These are phyloP conservation scores for Elegia similella DNA, from an alignment of 2,888 invertebrate genomes.

Conservation along the genomic window DNA sequence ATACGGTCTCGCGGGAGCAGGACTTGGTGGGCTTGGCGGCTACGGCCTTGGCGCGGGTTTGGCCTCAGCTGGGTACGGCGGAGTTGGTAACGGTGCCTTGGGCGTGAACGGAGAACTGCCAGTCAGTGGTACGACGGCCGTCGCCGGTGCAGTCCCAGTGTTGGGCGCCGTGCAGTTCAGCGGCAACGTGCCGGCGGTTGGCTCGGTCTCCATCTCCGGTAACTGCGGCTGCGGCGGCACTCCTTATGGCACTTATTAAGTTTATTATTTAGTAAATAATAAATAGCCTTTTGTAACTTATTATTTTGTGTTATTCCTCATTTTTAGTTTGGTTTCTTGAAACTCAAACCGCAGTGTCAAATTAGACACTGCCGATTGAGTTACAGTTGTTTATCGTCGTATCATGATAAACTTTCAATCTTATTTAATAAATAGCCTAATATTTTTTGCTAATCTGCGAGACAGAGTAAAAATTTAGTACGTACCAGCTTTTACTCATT, in stretches of 20 bases:
- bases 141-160: conserved; percentile 32
- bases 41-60: background rate
- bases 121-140: conserved; percentile 27
- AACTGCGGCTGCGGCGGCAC: conserved; percentile 26
- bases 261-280: background rate
- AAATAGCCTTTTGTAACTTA: too few species aligned
- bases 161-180: conserved; percentile 28
- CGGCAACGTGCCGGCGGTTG: conserved; percentile 30
- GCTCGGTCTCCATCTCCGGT: conserved; percentile 27
- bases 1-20: background rate
- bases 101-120: conserved; percentile 22
- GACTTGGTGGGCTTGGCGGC: background rate
- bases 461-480: too few species aligned
- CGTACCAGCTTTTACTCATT: too few species aligned
- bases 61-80: conserved; percentile 3
- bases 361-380: too few species aligned
- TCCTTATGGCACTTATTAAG: conserved; percentile 1
- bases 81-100: conserved; percentile 19
- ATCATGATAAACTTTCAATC: too few species aligned
- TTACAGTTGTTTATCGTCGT: too few species aligned
- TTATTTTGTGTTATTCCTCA: background rate
- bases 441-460: too few species aligned
- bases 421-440: too few species aligned
- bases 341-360: too few species aligned
- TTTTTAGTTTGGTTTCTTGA: too few species aligned